Conservation (phyloP, 2,888 invertebrate genomes). For the Metalampra italica region DNA sequence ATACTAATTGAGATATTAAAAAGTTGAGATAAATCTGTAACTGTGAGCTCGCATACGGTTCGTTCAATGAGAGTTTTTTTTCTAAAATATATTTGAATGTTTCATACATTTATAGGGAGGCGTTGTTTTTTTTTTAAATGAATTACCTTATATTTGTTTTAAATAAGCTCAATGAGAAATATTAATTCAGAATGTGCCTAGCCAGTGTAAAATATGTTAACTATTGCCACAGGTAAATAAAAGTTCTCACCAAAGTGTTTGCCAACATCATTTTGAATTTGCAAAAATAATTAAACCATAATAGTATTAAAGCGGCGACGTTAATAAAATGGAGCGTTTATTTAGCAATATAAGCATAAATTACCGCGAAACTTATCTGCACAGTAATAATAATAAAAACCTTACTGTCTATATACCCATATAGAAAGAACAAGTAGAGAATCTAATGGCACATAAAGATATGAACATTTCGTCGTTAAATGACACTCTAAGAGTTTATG, state of each 20-base stretch:
- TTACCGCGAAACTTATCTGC: constrained; percentile 37
- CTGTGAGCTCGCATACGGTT: no score
- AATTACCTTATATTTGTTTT: no score
- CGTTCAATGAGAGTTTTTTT: background rate
- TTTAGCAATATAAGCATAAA: constrained; percentile 30
- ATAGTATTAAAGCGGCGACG: background rate
- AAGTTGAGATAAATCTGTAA: no score
- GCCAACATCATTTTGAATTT: no score
- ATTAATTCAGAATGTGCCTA: no score
- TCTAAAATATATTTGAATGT: background rate
- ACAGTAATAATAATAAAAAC: constrained; percentile 50
- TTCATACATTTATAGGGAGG: background rate
- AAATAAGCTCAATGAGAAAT: no score
- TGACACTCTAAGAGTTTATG: constrained; percentile 45
- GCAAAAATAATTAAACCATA: background rate
- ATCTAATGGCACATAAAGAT: constrained; percentile 60
- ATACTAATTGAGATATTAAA: no score
- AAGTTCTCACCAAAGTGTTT: no score
- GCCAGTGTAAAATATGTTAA: no score
- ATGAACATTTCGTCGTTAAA: constrained; percentile 50
- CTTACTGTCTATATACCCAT: constrained; percentile 35
- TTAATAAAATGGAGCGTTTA: constrained; percentile 28
- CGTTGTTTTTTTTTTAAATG: no score
- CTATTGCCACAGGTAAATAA: no score
- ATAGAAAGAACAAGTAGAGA: constrained; percentile 40